Evolutionary conservation across 1,140 invertebrate genomes (phyloP), one percentile per base, ranked within the genome.

Genomic region (Cheumatopsyche charites): DNA sequence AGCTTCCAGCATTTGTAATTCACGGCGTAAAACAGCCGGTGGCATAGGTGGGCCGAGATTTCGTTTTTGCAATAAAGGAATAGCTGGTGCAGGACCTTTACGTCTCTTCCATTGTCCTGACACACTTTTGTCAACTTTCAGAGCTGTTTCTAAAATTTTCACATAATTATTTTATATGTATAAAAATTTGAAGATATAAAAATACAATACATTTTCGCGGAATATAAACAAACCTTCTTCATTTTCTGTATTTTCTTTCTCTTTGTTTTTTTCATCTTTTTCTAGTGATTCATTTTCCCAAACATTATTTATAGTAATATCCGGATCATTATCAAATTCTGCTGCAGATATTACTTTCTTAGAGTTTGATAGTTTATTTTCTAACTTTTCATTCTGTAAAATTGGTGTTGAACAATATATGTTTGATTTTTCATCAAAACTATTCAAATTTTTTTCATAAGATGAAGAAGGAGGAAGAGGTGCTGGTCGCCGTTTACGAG

Each of bases 11-110:
- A 91, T 86, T 79, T 90, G 88, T 13, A 92, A 86, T 78, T 89
- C 82, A 36, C 86, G 80, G 26, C 85, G 82, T 36, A 83, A 73
- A 47, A 81, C 77, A 11, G 80, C 79, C 0, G 82, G 80, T 1
- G 84, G 80, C 75, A 86, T 80, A n/a, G 84, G 82, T 58, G 81
- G 76, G 69, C 79, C 81, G 72, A 89, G 86, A 73, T 86, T 87
- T 76, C 90, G 84, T 47, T 88, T 85, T 74, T 89, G 87, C 0
- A 90, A 89, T 29, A 91, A 85, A 0, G 92, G 92, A n/a, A 92
- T 80, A 0, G 90, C 87, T 1, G 93, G 93, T 0, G 93, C 93
- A 5, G 91, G 92, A 0, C 91, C 91, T 78, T 95, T 95, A 70
- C 90, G 88, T 7, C 90, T 84, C 73, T 91, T 91, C 86, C 89